Conservation (phyloP, 1,140 invertebrate genomes). For the Harlomillsia oculata region DNA sequence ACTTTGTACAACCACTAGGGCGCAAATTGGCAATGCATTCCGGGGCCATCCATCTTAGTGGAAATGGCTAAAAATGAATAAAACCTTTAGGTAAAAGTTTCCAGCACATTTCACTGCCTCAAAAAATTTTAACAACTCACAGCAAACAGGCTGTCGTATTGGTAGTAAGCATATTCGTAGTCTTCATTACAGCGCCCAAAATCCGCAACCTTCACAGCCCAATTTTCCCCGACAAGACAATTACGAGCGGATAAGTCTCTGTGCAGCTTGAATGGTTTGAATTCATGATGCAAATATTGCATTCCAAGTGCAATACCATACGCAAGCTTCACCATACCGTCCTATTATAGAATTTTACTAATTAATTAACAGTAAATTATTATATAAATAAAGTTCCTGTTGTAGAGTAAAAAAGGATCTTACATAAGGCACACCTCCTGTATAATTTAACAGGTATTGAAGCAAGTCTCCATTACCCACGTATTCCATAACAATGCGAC, state of each 20-base stretch:
- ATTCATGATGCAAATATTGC: constrained; percentile 3
- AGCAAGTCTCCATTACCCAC: neutral
- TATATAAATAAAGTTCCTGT: neutral
- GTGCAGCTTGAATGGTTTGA: neutral
- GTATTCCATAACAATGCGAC: too few relatives aligned
- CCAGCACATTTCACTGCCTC: neutral
- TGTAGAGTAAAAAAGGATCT: neutral
- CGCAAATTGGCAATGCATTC: constrained; percentile 19
- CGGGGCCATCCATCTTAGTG: constrained; percentile 24
- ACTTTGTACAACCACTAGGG: neutral
- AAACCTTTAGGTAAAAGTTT: neutral
- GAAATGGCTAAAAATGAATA: neutral
- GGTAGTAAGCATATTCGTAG: neutral
- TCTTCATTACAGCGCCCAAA: constrained; percentile 5
- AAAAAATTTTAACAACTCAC: neutral
- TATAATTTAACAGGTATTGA: neutral
- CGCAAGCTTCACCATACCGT: constrained; percentile 6
- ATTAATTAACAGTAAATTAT: neutral
- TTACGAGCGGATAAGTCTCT: constrained; percentile 13
- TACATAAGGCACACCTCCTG: neutral
- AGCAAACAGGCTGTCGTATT: neutral
- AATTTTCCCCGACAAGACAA: neutral
- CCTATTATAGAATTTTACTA: neutral
- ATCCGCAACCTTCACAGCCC: constrained; percentile 14
- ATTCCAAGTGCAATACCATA: constrained; percentile 7